Base-by-base conservation (phyloP, 2,797 vertebrate species). In the Halcyon badia region DNA sequence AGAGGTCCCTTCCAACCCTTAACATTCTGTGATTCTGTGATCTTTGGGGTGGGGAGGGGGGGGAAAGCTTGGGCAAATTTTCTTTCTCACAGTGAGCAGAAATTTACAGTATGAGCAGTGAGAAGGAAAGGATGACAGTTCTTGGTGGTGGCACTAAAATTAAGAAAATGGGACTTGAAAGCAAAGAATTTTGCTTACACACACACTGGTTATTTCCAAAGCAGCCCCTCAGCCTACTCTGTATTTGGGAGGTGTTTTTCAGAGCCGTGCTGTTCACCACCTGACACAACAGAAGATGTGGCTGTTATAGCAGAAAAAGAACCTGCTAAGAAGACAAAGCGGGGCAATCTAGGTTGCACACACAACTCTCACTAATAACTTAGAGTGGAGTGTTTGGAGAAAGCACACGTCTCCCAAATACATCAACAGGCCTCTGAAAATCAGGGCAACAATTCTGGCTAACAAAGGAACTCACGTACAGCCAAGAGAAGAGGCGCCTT, bases 221-320 rank as follows among this genome's bases (percentile, higher is more conserved):
- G 41, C 75, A 75, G 57, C 42, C 51, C 68, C 65, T 75, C 68
- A 41, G 41, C 9, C 4, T 26, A 21, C 26, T 4, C 26, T 26
- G n/a, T 22, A 30, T n/a, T 30, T 11, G 21, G 37, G 62, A 96
- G 81, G 72, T 83, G 56, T 69, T 75, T 64, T 56, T 48, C 81
- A 89, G 76, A 89, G 88, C 94, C 79, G 70, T 37, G 94, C 58
- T 39, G 20, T 87, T 66, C 78, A 76, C 82, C 57, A 61, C 31
- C 14, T 31, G 58, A 54, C 56, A 51, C 20, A 35, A 11, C 25
- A 51, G 68, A 48, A 26, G 14, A 30, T 25, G 42, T 5, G 44
- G 24, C 33, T 51, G 41, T 5, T 30, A 35, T 10, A 14, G 44
- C 22, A 52, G 30, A 71, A 75, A 48, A 35, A 9, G 2, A 13